Conservation (phyloP, 1,140 invertebrate genomes). For the Diorhabda sublineata region DNA sequence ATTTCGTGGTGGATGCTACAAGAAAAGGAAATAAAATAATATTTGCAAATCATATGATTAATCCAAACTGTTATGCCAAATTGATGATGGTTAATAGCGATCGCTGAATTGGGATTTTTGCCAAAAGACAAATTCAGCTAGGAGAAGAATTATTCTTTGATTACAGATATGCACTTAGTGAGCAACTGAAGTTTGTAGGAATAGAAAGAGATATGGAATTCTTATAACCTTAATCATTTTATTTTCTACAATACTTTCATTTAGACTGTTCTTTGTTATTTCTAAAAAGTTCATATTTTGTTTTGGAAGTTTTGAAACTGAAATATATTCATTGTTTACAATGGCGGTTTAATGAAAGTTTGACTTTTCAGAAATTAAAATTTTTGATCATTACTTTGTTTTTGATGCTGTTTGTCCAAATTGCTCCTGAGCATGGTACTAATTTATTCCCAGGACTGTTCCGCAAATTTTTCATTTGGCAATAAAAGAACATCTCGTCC, state of each 20-base stretch:
- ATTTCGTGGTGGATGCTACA: conserved; percentile 98
- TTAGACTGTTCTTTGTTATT: too few relatives aligned
- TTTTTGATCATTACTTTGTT: too few relatives aligned
- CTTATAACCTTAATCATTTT: conserved; percentile 53
- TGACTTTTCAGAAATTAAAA: too few relatives aligned
- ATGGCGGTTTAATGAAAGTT: too few relatives aligned
- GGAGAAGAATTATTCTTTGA: conserved; percentile 97
- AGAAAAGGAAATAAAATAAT: conserved; percentile 98
- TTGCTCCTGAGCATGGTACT: too few relatives aligned
- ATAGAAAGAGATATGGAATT: conserved; percentile 96
- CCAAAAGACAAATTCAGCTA: conserved; percentile 91
- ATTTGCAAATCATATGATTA: conserved; percentile 99
- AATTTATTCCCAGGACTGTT: too few relatives aligned
- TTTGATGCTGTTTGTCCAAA: too few relatives aligned
- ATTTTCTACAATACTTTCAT: background rate
- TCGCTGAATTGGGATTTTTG: conserved; percentile 99
- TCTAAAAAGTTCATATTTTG: too few relatives aligned
- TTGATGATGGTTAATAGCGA: conserved; percentile 99
- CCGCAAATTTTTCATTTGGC: too few relatives aligned
- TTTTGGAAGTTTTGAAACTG: too few relatives aligned
- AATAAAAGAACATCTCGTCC: too few relatives aligned
- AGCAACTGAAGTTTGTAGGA: conserved; percentile 96
- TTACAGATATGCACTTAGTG: conserved; percentile 95
- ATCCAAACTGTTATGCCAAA: conserved; percentile 99
- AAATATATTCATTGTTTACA: too few relatives aligned